Evolutionary conservation across 2,888 invertebrate genomes (phyloP).

Genomic region (Brenthis daphne): DNA sequence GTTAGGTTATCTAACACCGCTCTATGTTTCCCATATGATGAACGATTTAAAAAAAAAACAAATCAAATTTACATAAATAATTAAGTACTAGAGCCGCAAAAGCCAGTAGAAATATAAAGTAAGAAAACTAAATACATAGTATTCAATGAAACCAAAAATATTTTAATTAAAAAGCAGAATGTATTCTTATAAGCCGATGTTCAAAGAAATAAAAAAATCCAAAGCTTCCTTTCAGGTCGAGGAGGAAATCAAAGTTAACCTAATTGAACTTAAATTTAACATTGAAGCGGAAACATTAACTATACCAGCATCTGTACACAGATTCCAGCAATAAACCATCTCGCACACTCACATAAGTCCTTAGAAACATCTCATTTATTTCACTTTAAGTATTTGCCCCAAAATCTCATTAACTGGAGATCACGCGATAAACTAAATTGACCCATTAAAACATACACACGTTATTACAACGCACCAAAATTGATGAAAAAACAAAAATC

Average conservation of each 20-base stretch:
- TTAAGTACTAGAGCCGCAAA: too few species aligned
- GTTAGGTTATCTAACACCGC: too few species aligned
- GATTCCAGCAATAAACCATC: conserved; percentile 32
- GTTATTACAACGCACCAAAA: conserved; percentile 38
- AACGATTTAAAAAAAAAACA: too few species aligned
- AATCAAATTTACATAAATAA: too few species aligned
- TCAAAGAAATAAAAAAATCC: background rate
- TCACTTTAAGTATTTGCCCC: conserved; percentile 53
- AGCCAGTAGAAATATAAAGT: too few species aligned
- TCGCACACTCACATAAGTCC: conserved; percentile 47
- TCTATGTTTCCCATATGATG: too few species aligned
- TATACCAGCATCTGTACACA: conserved; percentile 17
- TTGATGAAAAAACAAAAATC: conserved; percentile 37
- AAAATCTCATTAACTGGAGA: conserved; percentile 63
- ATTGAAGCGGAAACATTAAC: conserved; percentile 28
- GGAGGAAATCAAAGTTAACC: conserved; percentile 16
- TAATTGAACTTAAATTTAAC: conserved; percentile 27
- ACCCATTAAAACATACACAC: conserved; percentile 50
- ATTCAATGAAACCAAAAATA: too few species aligned
- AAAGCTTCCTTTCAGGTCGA: background rate
- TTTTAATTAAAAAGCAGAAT: too few species aligned
- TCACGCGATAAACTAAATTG: conserved; percentile 66
- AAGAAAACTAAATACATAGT: too few species aligned
- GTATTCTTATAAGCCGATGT: background rate
- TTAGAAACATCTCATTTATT: conserved; percentile 59